A percentile compares a stretch with the other conserved stretches of the same genome.
phyloP scores from a whole-genome alignment of 2,113 vertebrate species.

The Lophius piscatorius region DNA sequence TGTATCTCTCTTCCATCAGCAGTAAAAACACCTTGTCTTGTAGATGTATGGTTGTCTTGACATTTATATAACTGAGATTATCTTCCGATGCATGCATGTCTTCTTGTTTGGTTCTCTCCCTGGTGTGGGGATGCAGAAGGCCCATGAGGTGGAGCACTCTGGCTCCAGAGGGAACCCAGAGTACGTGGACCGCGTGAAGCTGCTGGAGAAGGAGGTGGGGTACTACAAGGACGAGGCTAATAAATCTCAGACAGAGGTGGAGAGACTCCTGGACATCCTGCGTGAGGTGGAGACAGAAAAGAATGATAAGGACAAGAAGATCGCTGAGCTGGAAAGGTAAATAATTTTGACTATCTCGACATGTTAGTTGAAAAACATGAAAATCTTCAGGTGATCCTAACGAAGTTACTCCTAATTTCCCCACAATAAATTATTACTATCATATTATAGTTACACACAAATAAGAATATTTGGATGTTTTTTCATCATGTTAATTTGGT shows the following conservation, averaged over 20 bases:
- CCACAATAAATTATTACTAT: no score
- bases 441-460: no score
- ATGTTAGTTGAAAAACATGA: background rate
- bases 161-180: slow-evolving; percentile 91
- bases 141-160: slow-evolving; percentile 91
- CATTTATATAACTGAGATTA: slow-evolving; percentile 11
- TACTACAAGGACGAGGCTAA: slow-evolving; percentile 93
- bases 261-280: slow-evolving; percentile 95
- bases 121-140: slow-evolving; percentile 78
- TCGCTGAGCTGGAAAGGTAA: slow-evolving; percentile 96
- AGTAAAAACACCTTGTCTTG: slow-evolving; percentile 27
- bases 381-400: background rate
- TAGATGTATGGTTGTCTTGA: slow-evolving; percentile 10
- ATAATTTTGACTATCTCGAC: background rate
- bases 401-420: no score
- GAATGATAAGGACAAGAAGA: slow-evolving; percentile 99
- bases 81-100: slow-evolving; percentile 8
- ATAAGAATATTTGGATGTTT: no score
- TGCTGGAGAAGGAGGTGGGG: slow-evolving; percentile 93
- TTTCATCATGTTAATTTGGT: no score
- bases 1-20: slow-evolving; percentile 37
- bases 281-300: slow-evolving; percentile 97
- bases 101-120: slow-evolving; percentile 23
- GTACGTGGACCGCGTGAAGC: slow-evolving; percentile 89
- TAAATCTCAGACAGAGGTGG: slow-evolving; percentile 94